Percentiles rank a stretch among this genome's conserved stretches.
These are phyloP conservation scores for Lasioglossum zephyrum DNA, from an alignment of 2,888 invertebrate genomes.

Conservation along the genomic window DNA sequence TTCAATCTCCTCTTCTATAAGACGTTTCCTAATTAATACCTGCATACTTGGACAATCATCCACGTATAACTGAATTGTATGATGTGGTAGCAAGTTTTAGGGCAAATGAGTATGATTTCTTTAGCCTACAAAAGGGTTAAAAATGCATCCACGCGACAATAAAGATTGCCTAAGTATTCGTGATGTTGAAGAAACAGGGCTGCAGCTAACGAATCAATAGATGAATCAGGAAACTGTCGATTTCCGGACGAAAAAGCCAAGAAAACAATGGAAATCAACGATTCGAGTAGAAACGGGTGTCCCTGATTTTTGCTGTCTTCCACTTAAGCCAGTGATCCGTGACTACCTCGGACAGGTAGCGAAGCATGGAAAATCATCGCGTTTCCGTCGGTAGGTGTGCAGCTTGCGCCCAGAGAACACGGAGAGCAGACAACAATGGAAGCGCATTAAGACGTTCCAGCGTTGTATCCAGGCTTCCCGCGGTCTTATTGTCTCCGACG, in stretches of 20 bases:
- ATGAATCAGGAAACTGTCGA: background rate
- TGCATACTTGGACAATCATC: background rate
- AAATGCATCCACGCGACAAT: background rate
- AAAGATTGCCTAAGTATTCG: background rate
- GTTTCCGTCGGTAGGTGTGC: conserved; percentile 44
- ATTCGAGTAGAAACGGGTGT: background rate
- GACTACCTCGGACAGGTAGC: conserved; percentile 36
- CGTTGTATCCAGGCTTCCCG: conserved; percentile 37
- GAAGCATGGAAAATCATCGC: conserved; percentile 40
- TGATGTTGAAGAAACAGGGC: background rate
- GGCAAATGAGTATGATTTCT: no score
- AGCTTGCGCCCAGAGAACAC: background rate
- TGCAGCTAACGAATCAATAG: background rate
- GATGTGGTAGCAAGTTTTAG: no score
- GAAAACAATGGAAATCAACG: background rate
- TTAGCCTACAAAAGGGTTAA: background rate
- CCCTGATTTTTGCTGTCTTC: conserved; percentile 16
- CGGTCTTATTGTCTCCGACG: conserved; percentile 59
- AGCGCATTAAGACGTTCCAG: conserved; percentile 63
- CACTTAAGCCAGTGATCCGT: conserved; percentile 53
- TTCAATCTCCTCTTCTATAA: no score
- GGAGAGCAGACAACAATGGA: conserved; percentile 47
- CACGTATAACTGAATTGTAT: no score
- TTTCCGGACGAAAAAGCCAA: background rate
- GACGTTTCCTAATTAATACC: background rate